Conservation (phyloP, 2,888 invertebrate species). For the Agrilus biguttatus region DNA sequence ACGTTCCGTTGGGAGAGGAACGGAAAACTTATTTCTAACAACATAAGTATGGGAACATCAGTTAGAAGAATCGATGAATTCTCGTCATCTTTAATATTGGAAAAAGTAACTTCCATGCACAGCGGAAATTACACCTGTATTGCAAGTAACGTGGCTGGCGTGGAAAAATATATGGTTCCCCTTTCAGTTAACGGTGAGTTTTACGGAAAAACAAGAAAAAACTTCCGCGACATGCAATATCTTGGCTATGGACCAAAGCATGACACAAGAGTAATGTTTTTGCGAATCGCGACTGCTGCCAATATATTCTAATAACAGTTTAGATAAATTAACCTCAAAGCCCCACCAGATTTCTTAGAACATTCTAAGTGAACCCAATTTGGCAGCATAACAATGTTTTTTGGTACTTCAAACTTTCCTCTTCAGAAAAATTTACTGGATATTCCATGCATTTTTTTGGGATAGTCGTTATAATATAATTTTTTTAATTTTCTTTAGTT, state of each 20-base stretch:
- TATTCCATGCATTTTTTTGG: neutral
- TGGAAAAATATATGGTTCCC: constrained; percentile 62
- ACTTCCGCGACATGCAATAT: neutral
- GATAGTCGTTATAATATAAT: constrained; percentile 1
- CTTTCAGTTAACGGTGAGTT: constrained; percentile 64
- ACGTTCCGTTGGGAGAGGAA: constrained; percentile 86
- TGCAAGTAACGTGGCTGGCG: constrained; percentile 75
- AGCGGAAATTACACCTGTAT: constrained; percentile 88
- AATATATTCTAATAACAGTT: too few relatives aligned
- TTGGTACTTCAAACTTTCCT: too few relatives aligned
- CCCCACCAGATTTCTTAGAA: too few relatives aligned
- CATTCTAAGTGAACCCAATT: neutral
- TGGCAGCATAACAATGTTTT: too few relatives aligned
- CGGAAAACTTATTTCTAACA: constrained; percentile 50
- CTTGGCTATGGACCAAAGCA: too few relatives aligned
- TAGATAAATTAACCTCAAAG: too few relatives aligned
- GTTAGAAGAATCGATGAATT: constrained; percentile 63
- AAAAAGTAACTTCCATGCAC: constrained; percentile 70
- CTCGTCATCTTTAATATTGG: constrained; percentile 72
- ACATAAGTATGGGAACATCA: constrained; percentile 34
- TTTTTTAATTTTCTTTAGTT: constrained; percentile 36
- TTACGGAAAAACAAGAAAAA: neutral
- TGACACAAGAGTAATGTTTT: too few relatives aligned
- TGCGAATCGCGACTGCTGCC: too few relatives aligned
- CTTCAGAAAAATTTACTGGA: too few relatives aligned